Percentiles rank a stretch among this genome's conserved stretches.
Conservation (phyloP, 2,888 invertebrate species). For the Unio delphinus region DNA sequence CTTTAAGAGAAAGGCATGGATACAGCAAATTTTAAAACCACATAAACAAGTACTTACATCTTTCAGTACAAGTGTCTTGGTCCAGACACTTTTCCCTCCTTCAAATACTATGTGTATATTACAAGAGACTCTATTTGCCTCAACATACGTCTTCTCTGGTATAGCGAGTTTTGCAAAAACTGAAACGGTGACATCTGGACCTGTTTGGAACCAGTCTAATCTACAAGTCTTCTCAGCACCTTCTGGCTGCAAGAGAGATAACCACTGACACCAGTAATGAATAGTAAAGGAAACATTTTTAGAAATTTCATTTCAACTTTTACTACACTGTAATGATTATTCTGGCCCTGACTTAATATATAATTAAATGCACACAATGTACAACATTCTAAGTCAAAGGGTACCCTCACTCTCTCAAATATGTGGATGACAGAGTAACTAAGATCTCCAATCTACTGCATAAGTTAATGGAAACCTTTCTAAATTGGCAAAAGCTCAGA, state of each 20-base stretch:
- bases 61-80: slow-evolving; percentile 81
- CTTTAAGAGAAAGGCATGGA: too few species aligned
- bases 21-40: neutral
- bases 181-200: slow-evolving; percentile 85
- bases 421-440: too few species aligned
- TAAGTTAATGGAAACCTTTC: too few species aligned
- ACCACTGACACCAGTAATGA: neutral
- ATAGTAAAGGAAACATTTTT: neutral
- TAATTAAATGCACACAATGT: too few species aligned
- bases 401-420: too few species aligned
- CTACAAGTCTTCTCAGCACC: slow-evolving; percentile 77
- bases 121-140: slow-evolving; percentile 87
- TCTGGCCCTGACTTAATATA: too few species aligned
- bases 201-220: slow-evolving; percentile 97
- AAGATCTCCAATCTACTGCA: too few species aligned
- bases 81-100: slow-evolving; percentile 76
- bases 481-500: too few species aligned
- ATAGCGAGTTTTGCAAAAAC: slow-evolving; percentile 93
- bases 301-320: neutral
- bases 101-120: slow-evolving; percentile 84
- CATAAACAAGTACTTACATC: slow-evolving; percentile 78
- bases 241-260: slow-evolving; percentile 24
- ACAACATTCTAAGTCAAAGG: too few species aligned
- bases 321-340: too few species aligned
- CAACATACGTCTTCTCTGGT: slow-evolving; percentile 82